Percentiles rank a stretch among this genome's conserved stretches.
These are phyloP conservation scores for Gorsachius goisagi DNA, from an alignment of 2,113 vertebrate genomes.

Conservation along the genomic window DNA sequence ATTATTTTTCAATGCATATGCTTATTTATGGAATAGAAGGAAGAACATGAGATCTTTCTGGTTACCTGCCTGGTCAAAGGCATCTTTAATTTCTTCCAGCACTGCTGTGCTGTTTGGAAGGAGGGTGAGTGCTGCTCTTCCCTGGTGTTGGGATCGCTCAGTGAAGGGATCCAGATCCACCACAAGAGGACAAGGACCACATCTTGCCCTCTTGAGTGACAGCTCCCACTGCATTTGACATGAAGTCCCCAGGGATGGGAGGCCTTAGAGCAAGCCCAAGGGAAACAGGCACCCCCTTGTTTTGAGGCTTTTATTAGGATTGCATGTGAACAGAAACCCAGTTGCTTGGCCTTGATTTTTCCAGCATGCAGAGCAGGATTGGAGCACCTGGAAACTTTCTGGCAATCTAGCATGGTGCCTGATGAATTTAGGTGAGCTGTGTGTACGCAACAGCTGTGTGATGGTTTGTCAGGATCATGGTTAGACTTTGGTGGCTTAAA, in stretches of 20 bases:
- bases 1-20: slow-evolving; percentile 49
- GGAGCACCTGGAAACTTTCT: background rate
- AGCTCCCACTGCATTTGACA: background rate
- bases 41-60: background rate
- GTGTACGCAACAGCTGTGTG: background rate
- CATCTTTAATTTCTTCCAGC: background rate
- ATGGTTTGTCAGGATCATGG: background rate
- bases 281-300: background rate
- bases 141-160: background rate
- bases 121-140: background rate
- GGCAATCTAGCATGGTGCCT: background rate
- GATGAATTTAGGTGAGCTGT: background rate
- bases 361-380: background rate
- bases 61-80: background rate
- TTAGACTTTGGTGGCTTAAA: background rate
- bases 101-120: background rate
- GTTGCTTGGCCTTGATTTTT: background rate
- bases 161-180: background rate
- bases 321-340: background rate
- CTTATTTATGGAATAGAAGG: slow-evolving; percentile 65
- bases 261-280: background rate
- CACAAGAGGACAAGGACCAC: background rate
- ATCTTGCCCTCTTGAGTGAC: background rate
- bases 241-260: background rate
- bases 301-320: background rate